Base-by-base conservation (phyloP, 2,113 vertebrate species). In the Gavia stellata region DNA sequence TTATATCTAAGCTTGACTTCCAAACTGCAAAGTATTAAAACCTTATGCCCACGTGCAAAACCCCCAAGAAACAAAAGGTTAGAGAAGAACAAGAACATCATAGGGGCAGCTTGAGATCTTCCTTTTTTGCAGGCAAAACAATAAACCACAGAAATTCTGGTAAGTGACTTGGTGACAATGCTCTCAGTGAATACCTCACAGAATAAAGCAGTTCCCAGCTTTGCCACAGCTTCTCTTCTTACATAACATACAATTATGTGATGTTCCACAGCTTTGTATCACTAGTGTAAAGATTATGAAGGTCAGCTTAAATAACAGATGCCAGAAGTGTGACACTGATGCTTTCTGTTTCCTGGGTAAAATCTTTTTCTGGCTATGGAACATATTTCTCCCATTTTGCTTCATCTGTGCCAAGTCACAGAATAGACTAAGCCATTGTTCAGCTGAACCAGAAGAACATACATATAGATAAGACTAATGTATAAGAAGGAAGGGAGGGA, bases 341-440 rank as follows among this genome's bases (percentile, higher is more conserved):
- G 13, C 26, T 18, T 63, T 36, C 25, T 25, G 13, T 55, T 63
- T 74, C 36, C 14, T 3, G 9, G 28, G 29, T 17, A n/a, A 74
- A 87, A 23, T 33, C 0, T 0, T 42, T 75, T 47, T 26, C 55
- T 56, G 14, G 47, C 26, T 55, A 14, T 4, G 36, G 8, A n/a
- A 70, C 3, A 0, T 12, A 38, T 63, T 38, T 70, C 11, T 26
- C 42, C 19, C 24, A 20, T 34, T 52, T 71, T 26, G 23, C 33
- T 70, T 70, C 44, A 50, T 10, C 62, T 70, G 14, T 17, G 10
- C 10, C 20, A 63, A 81, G 28, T 15, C 33, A 53, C 20, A 24
- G 31, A 33, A 55, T 1, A 31, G 21, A 44, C 23, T 29, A 63
- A 58, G 33, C 14, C 42, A 58, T 18, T 23, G 14, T 50, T 58